Evolutionary conservation across 2,888 invertebrate genomes (phyloP).

Genomic region (Lycia hirtaria): DNA sequence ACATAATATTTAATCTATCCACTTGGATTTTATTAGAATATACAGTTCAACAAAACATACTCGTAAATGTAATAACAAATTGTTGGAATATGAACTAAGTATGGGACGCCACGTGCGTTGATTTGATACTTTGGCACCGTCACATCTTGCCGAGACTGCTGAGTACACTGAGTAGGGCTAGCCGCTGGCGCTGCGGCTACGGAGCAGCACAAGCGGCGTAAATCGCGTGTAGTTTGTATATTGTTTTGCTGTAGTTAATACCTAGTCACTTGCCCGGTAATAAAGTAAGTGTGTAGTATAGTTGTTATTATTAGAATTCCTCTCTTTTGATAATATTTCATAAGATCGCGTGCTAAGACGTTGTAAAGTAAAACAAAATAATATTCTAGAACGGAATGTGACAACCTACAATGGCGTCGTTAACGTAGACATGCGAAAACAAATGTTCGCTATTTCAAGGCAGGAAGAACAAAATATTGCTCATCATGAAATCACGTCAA

Average conservation of each 20-base stretch:
- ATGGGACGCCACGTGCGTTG: no score
- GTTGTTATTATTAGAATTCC: not conserved
- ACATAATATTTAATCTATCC: not conserved
- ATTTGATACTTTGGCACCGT: no score
- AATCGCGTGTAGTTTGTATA: no score
- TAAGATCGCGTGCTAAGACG: conserved; percentile 16
- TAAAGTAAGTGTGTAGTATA: no score
- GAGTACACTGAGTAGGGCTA: no score
- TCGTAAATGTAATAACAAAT: not conserved
- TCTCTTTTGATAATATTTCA: conserved; percentile 1
- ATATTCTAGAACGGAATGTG: conserved; percentile 19
- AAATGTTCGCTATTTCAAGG: conserved; percentile 7
- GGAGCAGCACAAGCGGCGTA: no score
- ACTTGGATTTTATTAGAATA: not conserved
- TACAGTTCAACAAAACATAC: not conserved
- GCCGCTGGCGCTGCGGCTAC: no score
- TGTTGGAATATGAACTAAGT: not conserved
- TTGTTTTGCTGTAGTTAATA: no score
- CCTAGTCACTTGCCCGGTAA: no score
- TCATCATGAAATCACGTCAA: conserved; percentile 6
- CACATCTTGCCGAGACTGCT: no score
- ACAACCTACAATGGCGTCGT: conserved; percentile 16
- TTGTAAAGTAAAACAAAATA: conserved; percentile 12
- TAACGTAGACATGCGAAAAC: conserved; percentile 11
- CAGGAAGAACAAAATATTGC: conserved; percentile 6